These are phyloP conservation scores for Drepana falcataria DNA, from an alignment of 2,888 invertebrate species.

Conservation along the genomic window DNA sequence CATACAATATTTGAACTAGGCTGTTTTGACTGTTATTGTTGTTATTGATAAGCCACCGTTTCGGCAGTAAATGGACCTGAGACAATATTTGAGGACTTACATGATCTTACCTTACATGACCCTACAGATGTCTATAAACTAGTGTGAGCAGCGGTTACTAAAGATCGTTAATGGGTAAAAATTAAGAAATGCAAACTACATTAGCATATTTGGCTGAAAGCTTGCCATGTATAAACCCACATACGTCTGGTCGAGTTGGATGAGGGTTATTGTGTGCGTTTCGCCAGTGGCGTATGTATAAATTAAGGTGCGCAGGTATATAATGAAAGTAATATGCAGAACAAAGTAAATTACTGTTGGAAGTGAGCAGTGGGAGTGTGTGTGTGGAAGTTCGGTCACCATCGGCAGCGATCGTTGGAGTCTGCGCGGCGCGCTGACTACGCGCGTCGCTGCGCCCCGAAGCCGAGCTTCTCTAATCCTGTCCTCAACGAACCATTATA, in stretches of 20 bases:
- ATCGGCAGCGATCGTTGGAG: conserved; percentile 52
- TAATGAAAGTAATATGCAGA: conserved; percentile 7
- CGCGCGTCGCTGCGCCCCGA: conserved; percentile 49
- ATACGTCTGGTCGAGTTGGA: background rate
- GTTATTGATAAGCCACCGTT: too few relatives aligned
- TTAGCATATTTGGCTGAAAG: conserved; percentile 2
- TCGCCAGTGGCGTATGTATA: conserved; percentile 14
- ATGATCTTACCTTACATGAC: too few relatives aligned
- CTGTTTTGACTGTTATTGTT: too few relatives aligned
- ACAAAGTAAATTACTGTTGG: conserved; percentile 25
- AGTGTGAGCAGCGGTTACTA: too few relatives aligned
- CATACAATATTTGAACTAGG: too few relatives aligned
- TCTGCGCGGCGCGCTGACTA: conserved; percentile 39
- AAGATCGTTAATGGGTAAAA: background rate
- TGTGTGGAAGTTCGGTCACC: conserved; percentile 31
- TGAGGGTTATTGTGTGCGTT: conserved; percentile 14
- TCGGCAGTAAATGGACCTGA: too few relatives aligned
- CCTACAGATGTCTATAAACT: too few relatives aligned
- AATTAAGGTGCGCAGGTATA: conserved; percentile 8
- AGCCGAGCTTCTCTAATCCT: conserved; percentile 50
- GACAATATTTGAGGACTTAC: too few relatives aligned
- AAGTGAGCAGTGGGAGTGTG: conserved; percentile 15
- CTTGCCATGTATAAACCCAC: conserved; percentile 15
- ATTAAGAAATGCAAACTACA: background rate
- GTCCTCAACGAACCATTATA: conserved; percentile 69